Evolutionary conservation across 2,113 vertebrate species (phyloP), one percentile per base, ranked within the genome.

Genomic region (Fregata magnificens): DNA sequence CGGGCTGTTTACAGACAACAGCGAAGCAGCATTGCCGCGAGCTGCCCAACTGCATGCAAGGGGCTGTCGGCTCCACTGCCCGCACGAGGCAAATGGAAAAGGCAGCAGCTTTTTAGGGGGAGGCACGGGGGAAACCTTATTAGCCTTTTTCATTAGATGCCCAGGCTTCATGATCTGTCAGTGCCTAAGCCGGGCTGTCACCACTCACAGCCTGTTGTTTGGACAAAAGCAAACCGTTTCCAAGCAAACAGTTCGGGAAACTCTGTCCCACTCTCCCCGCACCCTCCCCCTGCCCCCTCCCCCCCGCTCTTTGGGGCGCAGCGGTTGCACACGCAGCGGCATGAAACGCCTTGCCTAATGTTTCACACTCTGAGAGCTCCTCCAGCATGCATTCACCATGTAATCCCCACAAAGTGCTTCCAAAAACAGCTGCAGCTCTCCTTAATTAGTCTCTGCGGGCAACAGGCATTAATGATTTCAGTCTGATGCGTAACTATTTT

Each of bases 391-490:
- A 65, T 82, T 94, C 14, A 3, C 70, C 29, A 28, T 32, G 91
- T 53, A 91, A 95, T 92, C 83, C 91, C 72, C 83, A 20, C 86
- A 92, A 96, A 96, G 50, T 9, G 88, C 94, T 97, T 90, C 97
- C 92, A 45, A 88, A 96, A 94, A 40, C 97, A 98, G 96, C 95
- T 96, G 96, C 88, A 91, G 96, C 86, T 90, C 86, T 92, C 90
- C 90, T 90, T 97, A 97, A 97, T 96, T 95, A 91, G 94, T 93
- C 96, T 95, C 97, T 28, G n/a, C 4, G 38, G 96, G 95, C 94
- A 73, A 73, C 4, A 7, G 91, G 95, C 49, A 74, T 89, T 97
- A 94, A 94, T 44, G 73, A 96, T 82, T 83, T 76, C 97, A 62
- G 86, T 44, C 86, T 31, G 88, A 91, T 62, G 95, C 32, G 45